A percentile compares a stretch with the other conserved stretches of the same genome.
Conservation (phyloP, 2,797 vertebrate species). For the Pipistrellus pipistrellus region DNA sequence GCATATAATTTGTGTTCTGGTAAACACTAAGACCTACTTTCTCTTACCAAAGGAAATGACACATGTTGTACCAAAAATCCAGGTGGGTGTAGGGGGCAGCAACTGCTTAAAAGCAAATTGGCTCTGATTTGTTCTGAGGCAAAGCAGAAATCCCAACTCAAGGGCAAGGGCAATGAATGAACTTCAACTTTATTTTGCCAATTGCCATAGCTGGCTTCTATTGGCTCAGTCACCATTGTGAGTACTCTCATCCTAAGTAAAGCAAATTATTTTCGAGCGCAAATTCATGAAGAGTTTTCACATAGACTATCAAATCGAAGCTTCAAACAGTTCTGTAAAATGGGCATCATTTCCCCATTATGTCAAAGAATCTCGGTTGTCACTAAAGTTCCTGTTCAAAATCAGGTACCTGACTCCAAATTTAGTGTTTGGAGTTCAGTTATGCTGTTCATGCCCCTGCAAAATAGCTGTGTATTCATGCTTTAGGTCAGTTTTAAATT, state of each 20-base stretch:
- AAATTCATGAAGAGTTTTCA: background rate
- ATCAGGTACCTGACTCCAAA: background rate
- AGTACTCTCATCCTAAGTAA: background rate
- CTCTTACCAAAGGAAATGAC: constrained; percentile 87
- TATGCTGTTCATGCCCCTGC: background rate
- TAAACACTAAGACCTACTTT: constrained; percentile 84
- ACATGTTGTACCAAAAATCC: constrained; percentile 83
- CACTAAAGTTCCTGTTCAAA: constrained; percentile 32
- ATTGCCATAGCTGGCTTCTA: background rate
- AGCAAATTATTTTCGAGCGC: background rate
- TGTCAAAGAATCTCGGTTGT: background rate
- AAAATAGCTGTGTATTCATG: background rate
- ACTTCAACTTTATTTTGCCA: background rate
- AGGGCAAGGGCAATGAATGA: background rate
- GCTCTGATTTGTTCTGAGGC: background rate
- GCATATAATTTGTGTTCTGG: constrained; percentile 81
- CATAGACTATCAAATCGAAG: background rate
- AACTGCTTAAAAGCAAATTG: background rate
- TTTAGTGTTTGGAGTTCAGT: background rate
- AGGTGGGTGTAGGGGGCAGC: background rate
- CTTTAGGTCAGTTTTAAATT: constrained; percentile 11
- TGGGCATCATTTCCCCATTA: background rate
- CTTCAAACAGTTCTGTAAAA: background rate
- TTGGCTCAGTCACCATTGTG: background rate
- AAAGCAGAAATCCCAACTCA: background rate